Conservation (phyloP, 2,888 invertebrate genomes). For the Campoletis raptor region DNA sequence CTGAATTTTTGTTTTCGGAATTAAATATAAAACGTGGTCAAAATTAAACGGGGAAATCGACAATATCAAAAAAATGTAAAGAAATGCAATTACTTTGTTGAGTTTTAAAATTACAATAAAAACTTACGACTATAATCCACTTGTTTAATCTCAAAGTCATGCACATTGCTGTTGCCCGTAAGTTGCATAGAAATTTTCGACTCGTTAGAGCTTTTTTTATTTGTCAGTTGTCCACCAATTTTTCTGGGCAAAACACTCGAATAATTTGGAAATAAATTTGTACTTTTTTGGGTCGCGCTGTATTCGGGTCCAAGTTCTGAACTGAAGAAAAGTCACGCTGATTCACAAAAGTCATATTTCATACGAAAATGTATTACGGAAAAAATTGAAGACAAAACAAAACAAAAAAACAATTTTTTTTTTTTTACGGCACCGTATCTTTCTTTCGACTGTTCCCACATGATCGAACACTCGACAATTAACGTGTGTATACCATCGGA, state of each 20-base stretch:
- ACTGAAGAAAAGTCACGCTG: slow-evolving; percentile 1
- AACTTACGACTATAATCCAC: slow-evolving; percentile 79
- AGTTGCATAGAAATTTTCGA: slow-evolving; percentile 20
- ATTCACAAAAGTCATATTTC: background rate
- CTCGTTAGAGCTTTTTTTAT: background rate
- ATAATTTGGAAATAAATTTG: slow-evolving; percentile 52
- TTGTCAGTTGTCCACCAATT: background rate
- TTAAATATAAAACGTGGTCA: background rate
- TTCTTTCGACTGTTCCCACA: slow-evolving; percentile 77
- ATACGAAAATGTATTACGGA: background rate
- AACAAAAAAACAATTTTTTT: background rate
- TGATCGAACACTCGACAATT: slow-evolving; percentile 76
- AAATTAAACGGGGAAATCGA: background rate
- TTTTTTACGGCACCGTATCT: slow-evolving; percentile 49
- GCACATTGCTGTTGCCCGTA: slow-evolving; percentile 9
- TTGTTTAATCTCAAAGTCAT: slow-evolving; percentile 63
- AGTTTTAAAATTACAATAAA: background rate
- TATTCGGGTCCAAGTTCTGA: slow-evolving; percentile 32
- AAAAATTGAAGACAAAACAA: background rate
- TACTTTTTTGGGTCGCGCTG: slow-evolving; percentile 35
- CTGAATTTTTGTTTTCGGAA: slow-evolving; percentile 76
- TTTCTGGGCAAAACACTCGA: slow-evolving; percentile 26
- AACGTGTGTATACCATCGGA: slow-evolving; percentile 86
- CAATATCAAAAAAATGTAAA: background rate
- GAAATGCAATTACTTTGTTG: background rate